phyloP scores from a whole-genome alignment of 2,797 vertebrate genomes.

The Apogon talboti region DNA sequence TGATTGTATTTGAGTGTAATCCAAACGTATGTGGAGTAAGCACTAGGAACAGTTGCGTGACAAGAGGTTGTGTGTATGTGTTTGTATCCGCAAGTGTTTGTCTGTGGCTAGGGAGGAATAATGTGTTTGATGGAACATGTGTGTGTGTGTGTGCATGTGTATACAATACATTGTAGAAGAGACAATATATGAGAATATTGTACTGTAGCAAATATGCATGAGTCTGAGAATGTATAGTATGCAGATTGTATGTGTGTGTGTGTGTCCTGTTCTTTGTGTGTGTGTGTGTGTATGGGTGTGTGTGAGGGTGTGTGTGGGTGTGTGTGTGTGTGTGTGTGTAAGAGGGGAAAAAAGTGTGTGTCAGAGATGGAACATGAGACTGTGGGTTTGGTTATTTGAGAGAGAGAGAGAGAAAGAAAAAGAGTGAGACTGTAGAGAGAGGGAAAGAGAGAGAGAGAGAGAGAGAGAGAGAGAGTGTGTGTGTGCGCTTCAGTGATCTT shows the following conservation, averaged over 20 bases:
- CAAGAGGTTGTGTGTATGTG: conserved; percentile 51
- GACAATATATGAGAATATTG: conserved; percentile 20
- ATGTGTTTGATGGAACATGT: conserved; percentile 55
- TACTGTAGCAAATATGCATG: conserved; percentile 55
- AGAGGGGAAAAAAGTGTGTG: conserved; percentile 53
- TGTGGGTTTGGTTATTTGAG: conserved; percentile 80
- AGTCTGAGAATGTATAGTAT: conserved; percentile 63
- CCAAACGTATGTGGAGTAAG: conserved; percentile 56
- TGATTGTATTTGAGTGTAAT: conserved; percentile 58
- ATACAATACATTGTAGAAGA: conserved; percentile 15
- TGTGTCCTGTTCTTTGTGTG: too few relatives aligned
- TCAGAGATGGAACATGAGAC: conserved; percentile 80
- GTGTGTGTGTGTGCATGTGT: conserved; percentile 34
- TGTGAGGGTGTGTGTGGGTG: too few relatives aligned
- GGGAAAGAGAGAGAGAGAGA: conserved; percentile 33
- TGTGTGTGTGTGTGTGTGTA: conserved; percentile 52
- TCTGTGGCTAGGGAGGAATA: conserved; percentile 63
- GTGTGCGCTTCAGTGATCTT: conserved; percentile 56
- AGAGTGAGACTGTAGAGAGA: conserved; percentile 23
- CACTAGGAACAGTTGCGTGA: conserved; percentile 61
- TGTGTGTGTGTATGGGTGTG: too few relatives aligned
- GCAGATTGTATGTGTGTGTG: conserved; percentile 37
- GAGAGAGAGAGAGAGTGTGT: conserved; percentile 37
- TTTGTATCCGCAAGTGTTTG: conserved; percentile 46
- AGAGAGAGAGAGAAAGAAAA: conserved; percentile 54